Evolutionary conservation across 2,113 vertebrate species (phyloP), one percentile per base, ranked within the genome.

Genomic region (Tetrax tetrax): DNA sequence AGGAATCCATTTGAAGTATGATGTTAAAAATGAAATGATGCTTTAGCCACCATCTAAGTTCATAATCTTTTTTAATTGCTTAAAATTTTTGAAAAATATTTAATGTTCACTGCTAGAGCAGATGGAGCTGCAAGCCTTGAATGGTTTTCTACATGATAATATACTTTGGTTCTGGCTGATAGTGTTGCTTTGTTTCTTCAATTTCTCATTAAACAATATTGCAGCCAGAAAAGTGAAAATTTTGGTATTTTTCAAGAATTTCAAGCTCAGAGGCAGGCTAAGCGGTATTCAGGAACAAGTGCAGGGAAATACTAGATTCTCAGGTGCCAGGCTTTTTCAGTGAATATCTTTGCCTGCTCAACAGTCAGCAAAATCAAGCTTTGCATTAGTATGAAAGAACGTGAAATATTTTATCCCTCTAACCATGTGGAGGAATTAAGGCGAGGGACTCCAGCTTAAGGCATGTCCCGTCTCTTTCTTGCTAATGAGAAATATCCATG

Each of bases 41-140:
- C 78, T 96, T 96, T 54, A 96, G 80, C 95, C 89, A 86, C 87
- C 65, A 7, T 95, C 70, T 66, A 66, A 81, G 54, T 87, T 97
- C 80, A 93, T 85, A 16, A 15, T 43, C 84, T 37, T 95, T 37
- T 60, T 66, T 96, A 98, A 97, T 97, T 97, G 92, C 82, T 95
- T 81, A 83, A 74, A 78, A 91, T 75, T 97, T 93, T 71, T 15
- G 13, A 85, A 72, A 96, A 96, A 95, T 96, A 96, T 97, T 97
- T 96, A 95, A 93, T 72, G 97, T 74, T 97, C 63, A 35, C 48
- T 96, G 66, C 70, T 90, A 78, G 95, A 97, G 95, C 97, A 98
- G 97, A 97, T 97, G 96, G 97, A 94, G 79, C 89, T 95, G 74
- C 29, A 87, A 97, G 92, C 88, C 71, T 22, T 23, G 87, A 93